phyloP scores from a whole-genome alignment of 2,797 vertebrate genomes.

The Lerista edwardsae region DNA sequence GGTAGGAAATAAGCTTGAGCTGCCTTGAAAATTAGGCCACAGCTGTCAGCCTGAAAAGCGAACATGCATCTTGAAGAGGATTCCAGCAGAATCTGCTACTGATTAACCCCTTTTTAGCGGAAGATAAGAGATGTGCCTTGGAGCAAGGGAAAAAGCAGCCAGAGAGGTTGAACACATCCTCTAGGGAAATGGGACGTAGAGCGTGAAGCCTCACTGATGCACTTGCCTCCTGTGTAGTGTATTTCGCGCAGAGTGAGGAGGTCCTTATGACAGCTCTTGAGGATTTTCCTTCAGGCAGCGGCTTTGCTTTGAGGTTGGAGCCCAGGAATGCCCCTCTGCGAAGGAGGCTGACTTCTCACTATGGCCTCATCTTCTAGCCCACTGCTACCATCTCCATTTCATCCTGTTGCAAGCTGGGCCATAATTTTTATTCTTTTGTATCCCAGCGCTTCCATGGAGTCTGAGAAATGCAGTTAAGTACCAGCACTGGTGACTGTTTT shows the following conservation, averaged over 20 bases:
- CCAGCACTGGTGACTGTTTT: background rate
- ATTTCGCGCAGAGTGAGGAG: too few relatives aligned
- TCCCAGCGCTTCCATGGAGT: too few relatives aligned
- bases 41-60: conserved; percentile 75
- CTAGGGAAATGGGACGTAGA: too few relatives aligned
- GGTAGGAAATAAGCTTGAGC: conserved; percentile 68
- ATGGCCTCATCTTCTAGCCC: background rate
- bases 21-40: conserved; percentile 78
- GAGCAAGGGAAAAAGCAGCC: background rate
- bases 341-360: too few relatives aligned
- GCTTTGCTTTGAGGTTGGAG: background rate
- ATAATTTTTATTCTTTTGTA: too few relatives aligned
- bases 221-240: too few relatives aligned
- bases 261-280: too few relatives aligned
- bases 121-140: background rate
- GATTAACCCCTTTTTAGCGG: conserved; percentile 6
- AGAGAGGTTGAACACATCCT: background rate
- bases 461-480: background rate
- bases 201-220: background rate
- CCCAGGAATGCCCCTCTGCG: background rate
- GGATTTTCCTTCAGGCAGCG: background rate
- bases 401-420: background rate
- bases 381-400: background rate
- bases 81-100: conserved; percentile 17
- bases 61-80: conserved; percentile 41